These are phyloP conservation scores for Drosophila greeni DNA, from an alignment of 2,888 invertebrate genomes.

Conservation along the genomic window DNA sequence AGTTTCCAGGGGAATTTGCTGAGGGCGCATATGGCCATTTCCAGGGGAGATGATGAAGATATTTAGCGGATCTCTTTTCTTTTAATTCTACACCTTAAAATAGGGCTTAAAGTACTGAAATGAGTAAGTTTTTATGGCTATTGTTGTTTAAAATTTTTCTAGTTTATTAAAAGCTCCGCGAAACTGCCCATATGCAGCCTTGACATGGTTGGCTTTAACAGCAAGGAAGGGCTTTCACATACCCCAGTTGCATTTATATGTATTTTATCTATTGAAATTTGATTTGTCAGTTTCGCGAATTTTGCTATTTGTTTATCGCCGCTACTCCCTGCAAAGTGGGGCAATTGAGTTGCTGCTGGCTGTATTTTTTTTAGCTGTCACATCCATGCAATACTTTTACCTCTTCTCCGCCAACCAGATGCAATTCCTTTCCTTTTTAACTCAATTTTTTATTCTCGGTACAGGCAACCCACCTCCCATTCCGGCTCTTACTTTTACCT, in stretches of 20 bases:
- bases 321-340: constrained; percentile 18
- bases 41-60: background rate
- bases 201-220: constrained; percentile 8
- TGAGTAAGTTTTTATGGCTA: background rate
- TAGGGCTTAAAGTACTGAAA: background rate
- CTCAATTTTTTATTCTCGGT: background rate
- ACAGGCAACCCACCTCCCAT: constrained; percentile 31
- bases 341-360: constrained; percentile 1
- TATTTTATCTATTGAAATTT: constrained; percentile 9
- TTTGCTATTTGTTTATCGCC: constrained; percentile 16
- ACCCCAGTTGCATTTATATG: background rate
- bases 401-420: constrained; percentile 1
- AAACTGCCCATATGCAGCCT: constrained; percentile 12
- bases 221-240: background rate
- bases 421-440: constrained; percentile 11
- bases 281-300: constrained; percentile 13
- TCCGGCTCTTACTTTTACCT: constrained; percentile 22
- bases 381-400: constrained; percentile 26
- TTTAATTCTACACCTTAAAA: no score
- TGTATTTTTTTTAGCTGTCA: constrained; percentile 29
- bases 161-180: background rate
- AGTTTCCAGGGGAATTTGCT: background rate
- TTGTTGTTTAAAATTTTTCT: background rate
- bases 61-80: no score
- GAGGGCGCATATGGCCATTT: background rate